A percentile compares a stretch with the other conserved stretches of the same genome.
These are phyloP conservation scores for Dunckerocampus dactyliophorus DNA, from an alignment of 2,113 vertebrate species.

Conservation along the genomic window DNA sequence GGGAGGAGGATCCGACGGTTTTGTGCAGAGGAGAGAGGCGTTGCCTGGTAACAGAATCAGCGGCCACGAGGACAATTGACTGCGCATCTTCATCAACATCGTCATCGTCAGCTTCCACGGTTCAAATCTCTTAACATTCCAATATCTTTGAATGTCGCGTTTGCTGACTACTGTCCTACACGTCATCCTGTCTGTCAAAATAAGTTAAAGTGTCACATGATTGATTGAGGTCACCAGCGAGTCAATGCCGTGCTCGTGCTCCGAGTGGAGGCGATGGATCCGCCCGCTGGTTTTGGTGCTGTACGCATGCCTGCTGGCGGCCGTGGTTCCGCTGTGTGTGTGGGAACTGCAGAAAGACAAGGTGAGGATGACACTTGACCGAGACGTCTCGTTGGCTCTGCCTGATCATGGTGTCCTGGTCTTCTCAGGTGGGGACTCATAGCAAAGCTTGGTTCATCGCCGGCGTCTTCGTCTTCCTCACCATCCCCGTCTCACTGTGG, in stretches of 20 bases:
- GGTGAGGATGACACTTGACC: slow-evolving; percentile 6
- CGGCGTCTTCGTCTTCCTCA: slow-evolving; percentile 90
- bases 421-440: slow-evolving; percentile 83
- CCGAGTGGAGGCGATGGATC: slow-evolving; percentile 62
- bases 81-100: slow-evolving; percentile 2
- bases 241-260: slow-evolving; percentile 51
- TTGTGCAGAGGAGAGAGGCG: slow-evolving; percentile 37
- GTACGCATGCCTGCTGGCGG: slow-evolving; percentile 45
- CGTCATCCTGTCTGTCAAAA: too few relatives aligned
- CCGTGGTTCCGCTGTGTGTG: slow-evolving; percentile 56
- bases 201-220: slow-evolving; percentile 6
- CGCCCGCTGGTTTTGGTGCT: slow-evolving; percentile 61
- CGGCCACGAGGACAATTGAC: slow-evolving; percentile 29
- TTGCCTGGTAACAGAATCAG: slow-evolving; percentile 49
- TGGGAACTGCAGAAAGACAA: slow-evolving; percentile 64
- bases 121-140: not conserved
- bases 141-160: not conserved
- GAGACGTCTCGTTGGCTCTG: not conserved
- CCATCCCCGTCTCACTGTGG: slow-evolving; percentile 94
- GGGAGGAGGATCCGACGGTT: slow-evolving; percentile 4
- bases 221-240: slow-evolving; percentile 10
- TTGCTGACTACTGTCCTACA: too few relatives aligned
- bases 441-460: slow-evolving; percentile 97
- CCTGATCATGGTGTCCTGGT: not conserved
- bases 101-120: not conserved